phyloP scores from a whole-genome alignment of 2,113 vertebrate genomes.

The Apeltes quadracus region DNA sequence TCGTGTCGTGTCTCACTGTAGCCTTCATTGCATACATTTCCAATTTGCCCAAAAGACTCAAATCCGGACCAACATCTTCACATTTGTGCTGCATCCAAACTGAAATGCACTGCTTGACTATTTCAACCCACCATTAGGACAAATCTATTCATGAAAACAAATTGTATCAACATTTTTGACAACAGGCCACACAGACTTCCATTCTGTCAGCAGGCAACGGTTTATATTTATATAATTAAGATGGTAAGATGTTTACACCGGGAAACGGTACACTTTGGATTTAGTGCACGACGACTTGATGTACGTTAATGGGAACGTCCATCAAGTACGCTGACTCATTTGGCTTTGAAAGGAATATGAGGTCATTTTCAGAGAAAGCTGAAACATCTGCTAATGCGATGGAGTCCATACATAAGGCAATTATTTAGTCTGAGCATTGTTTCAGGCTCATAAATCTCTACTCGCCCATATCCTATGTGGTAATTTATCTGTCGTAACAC shows the following conservation, averaged over 20 bases:
- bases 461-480: slow-evolving; percentile 1
- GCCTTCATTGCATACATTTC: slow-evolving; percentile 48
- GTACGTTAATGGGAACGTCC: slow-evolving; percentile 52
- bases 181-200: slow-evolving; percentile 2
- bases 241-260: slow-evolving; percentile 33
- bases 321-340: slow-evolving; percentile 44
- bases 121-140: background rate
- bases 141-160: background rate
- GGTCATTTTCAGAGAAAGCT: slow-evolving; percentile 40
- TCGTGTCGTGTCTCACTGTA: slow-evolving; percentile 40
- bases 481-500: background rate
- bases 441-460: slow-evolving; percentile 5
- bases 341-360: slow-evolving; percentile 55
- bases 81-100: slow-evolving; percentile 2
- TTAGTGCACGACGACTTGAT: slow-evolving; percentile 25
- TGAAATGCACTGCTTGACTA: background rate
- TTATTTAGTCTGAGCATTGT: slow-evolving; percentile 12
- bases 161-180: too few species aligned
- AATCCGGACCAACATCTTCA: slow-evolving; percentile 17
- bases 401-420: background rate
- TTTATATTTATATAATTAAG: slow-evolving; percentile 54
- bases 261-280: slow-evolving; percentile 29
- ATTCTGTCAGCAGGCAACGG: slow-evolving; percentile 22
- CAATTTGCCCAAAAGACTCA: slow-evolving; percentile 42
- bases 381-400: slow-evolving; percentile 39